Base-by-base conservation (phyloP, 2,113 vertebrate species). In the Callospermophilus lateralis region DNA sequence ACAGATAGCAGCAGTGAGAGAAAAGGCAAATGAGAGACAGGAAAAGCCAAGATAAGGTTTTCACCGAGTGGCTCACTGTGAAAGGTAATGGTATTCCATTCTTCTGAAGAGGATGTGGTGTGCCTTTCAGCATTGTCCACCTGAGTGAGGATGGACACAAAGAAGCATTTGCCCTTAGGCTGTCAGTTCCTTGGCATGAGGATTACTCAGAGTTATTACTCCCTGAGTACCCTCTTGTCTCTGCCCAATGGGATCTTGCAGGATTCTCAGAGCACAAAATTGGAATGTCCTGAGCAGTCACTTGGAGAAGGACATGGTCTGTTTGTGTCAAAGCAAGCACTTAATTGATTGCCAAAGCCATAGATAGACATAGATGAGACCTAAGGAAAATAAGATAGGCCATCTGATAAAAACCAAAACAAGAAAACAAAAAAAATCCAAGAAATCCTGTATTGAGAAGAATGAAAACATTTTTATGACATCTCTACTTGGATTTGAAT, bases 191-290 rank as follows among this genome's bases (percentile, higher is more conserved):
- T n/a, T 0, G 78, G 26, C 39, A 0, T 19, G n/a, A 51, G 70
- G n/a, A 19, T 78, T 70, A 34, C 26, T 16, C 8, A 4, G 11
- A 16, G 15, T 84, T 83, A 34, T 7, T 39, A 19, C 10, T 79
- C 34, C 28, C 10, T 4, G 48, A 0, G 28, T 30, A 19, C n/a
- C 16, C 16, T 0, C 20, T 24, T 39, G n/a, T 61, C 28, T 10
- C 24, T 81, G 9, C 11, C 6, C 1, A n/a, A 39, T 55, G 48
- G 34, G 26, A 68, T 73, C 3, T 39, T 34, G 20, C 2, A 2
- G 51, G 28, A 88, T 24, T 84, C 13, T 20, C 37, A 58, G 19
- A 9, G 26, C 34, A 80, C 24, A n/a, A 58, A 51, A 67, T 19
- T 70, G 42, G 65, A 93, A 93, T 72, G 53, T 4, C n/a, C 19